Percentiles rank a stretch among this genome's conserved stretches.
Conservation (phyloP, 2,113 vertebrate species). For the Passer montanus region DNA sequence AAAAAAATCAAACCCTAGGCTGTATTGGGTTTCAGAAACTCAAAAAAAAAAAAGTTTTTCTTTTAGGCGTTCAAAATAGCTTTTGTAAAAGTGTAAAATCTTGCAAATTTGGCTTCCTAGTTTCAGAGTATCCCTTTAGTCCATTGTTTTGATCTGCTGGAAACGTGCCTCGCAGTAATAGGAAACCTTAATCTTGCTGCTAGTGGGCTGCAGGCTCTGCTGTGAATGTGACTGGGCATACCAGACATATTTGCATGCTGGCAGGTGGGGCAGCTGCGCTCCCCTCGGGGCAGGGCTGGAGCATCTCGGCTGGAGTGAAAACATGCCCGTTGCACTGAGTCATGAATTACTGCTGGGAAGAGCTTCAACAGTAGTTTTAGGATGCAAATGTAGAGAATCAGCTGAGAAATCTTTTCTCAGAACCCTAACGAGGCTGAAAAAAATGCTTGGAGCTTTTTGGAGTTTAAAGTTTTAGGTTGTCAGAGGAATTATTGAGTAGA, state of each 20-base stretch:
- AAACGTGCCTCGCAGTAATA: not conserved
- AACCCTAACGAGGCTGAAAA: not conserved
- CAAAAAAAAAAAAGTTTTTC: not conserved
- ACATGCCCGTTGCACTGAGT: not conserved
- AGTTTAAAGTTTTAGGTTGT: not conserved
- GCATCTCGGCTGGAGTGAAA: not conserved
- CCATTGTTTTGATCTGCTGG: not conserved
- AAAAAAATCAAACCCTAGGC: not conserved
- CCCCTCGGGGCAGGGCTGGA: slow-evolving; percentile 30
- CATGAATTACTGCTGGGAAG: not conserved
- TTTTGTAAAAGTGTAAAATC: not conserved
- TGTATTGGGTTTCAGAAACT: not conserved
- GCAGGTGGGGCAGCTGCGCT: slow-evolving; percentile 4
- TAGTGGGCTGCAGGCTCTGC: not conserved
- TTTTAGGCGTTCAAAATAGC: not conserved
- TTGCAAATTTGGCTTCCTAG: not conserved
- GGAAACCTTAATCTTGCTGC: not conserved
- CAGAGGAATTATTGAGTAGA: not conserved
- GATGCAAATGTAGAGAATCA: not conserved
- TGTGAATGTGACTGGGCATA: slow-evolving; percentile 5
- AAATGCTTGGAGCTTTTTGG: not conserved
- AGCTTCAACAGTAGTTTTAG: not conserved
- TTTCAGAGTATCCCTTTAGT: not conserved
- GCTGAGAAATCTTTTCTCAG: not conserved
- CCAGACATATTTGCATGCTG: slow-evolving; percentile 33